phyloP scores from a whole-genome alignment of 1,140 invertebrate genomes.

The Pachypsylla venusta region DNA sequence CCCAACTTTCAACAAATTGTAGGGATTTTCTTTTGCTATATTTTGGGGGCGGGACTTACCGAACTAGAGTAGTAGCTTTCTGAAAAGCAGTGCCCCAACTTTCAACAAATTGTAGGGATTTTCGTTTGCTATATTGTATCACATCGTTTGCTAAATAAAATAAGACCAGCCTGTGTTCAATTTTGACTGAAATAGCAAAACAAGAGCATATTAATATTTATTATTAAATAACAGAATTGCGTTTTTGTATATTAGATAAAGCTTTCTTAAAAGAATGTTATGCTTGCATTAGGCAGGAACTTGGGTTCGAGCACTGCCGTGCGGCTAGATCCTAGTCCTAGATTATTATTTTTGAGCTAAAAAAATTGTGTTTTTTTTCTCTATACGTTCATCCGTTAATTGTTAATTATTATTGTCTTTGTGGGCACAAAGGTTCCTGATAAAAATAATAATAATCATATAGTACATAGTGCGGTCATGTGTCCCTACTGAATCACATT shows the following conservation, averaged over 20 bases:
- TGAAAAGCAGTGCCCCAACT: conserved; percentile 82
- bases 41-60: too few species aligned
- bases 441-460: too few species aligned
- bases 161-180: conserved; percentile 70
- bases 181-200: conserved; percentile 44
- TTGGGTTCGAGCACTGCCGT: background rate
- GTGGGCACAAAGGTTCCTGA: too few species aligned
- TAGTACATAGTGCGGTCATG: too few species aligned
- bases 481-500: too few species aligned
- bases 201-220: background rate
- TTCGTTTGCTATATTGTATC: conserved; percentile 85
- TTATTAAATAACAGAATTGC: conserved; percentile 9
- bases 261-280: background rate
- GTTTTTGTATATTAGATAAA: background rate
- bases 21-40: conserved; percentile 82
- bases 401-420: too few species aligned
- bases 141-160: conserved; percentile 94
- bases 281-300: background rate
- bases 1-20: conserved; percentile 81
- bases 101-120: conserved; percentile 74
- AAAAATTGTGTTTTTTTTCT: background rate
- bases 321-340: background rate
- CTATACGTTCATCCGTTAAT: background rate
- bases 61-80: conserved; percentile 75
- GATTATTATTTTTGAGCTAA: background rate